Evolutionary conservation across 1,140 invertebrate species (phyloP).

Genomic region (Mycetomoellerius zeteki): DNA sequence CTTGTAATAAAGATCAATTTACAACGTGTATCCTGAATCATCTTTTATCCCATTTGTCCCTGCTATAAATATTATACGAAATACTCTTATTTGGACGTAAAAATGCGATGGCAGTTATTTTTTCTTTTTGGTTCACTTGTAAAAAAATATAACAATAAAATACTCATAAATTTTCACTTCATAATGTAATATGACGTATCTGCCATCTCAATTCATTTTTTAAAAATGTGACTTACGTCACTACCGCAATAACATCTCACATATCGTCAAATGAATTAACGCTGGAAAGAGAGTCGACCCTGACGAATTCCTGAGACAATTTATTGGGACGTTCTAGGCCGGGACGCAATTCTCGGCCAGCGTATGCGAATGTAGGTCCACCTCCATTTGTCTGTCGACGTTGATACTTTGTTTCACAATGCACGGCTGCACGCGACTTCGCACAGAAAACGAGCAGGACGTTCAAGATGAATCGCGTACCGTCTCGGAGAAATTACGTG

Average conservation of each 20-base stretch:
- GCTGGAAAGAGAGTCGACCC: slow-evolving; percentile 21
- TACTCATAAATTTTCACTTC: background rate
- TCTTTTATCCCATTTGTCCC: background rate
- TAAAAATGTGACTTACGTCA: background rate
- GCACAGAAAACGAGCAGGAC: slow-evolving; percentile 11
- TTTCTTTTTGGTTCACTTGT: background rate
- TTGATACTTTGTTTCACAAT: slow-evolving; percentile 52
- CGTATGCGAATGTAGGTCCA: slow-evolving; percentile 71
- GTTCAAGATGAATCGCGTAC: slow-evolving; percentile 17
- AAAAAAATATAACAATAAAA: background rate
- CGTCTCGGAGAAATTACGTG: background rate
- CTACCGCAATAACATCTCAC: slow-evolving; percentile 35
- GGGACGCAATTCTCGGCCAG: slow-evolving; percentile 53
- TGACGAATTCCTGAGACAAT: slow-evolving; percentile 68
- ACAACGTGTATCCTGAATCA: slow-evolving; percentile 75
- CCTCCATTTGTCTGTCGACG: slow-evolving; percentile 64
- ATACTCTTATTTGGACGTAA: background rate
- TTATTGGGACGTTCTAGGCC: slow-evolving; percentile 67
- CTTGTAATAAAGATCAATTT: slow-evolving; percentile 87
- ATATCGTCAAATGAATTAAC: slow-evolving; percentile 30
- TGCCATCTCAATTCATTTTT: slow-evolving; percentile 11
- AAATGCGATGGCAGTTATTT: background rate
- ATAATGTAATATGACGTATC: background rate
- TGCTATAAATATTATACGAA: background rate
- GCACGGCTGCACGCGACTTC: slow-evolving; percentile 34